These are phyloP conservation scores for Equus quagga DNA, from an alignment of 2,113 vertebrate species.

Conservation along the genomic window DNA sequence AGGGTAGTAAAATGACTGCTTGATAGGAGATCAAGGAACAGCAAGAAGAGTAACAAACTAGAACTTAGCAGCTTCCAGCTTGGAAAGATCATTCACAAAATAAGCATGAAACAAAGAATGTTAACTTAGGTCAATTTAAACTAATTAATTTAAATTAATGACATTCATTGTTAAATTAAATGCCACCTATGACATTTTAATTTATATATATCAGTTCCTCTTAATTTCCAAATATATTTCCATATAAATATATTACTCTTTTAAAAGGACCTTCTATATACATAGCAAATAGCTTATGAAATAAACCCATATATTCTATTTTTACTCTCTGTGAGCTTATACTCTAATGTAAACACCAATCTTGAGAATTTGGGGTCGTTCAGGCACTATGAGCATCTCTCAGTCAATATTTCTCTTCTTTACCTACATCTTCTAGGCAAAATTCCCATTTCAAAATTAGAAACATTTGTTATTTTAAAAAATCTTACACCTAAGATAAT, in stretches of 20 bases:
- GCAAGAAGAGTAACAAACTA: background rate
- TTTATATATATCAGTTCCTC: background rate
- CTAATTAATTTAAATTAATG: slow-evolving; percentile 12
- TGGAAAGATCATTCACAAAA: slow-evolving; percentile 24
- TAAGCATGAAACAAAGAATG: background rate
- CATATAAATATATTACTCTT: slow-evolving; percentile 3
- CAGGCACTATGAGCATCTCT: background rate
- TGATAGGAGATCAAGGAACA: slow-evolving; percentile 8
- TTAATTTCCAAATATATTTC: slow-evolving; percentile 46
- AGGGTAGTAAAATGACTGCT: background rate
- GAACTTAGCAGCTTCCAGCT: background rate
- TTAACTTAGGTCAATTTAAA: background rate
- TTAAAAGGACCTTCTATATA: slow-evolving; percentile 53
- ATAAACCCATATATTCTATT: background rate
- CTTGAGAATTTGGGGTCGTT: background rate
- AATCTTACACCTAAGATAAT: slow-evolving; percentile 19
- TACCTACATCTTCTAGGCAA: slow-evolving; percentile 6
- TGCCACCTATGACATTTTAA: background rate
- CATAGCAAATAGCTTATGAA: background rate
- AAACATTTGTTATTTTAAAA: slow-evolving; percentile 30
- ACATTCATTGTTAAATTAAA: slow-evolving; percentile 51
- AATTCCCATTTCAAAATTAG: slow-evolving; percentile 13
- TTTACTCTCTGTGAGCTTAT: background rate
- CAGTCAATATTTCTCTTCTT: background rate
- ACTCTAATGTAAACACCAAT: background rate